phyloP scores from a whole-genome alignment of 2,797 vertebrate genomes.

The Chaenodraco wilsoni region DNA sequence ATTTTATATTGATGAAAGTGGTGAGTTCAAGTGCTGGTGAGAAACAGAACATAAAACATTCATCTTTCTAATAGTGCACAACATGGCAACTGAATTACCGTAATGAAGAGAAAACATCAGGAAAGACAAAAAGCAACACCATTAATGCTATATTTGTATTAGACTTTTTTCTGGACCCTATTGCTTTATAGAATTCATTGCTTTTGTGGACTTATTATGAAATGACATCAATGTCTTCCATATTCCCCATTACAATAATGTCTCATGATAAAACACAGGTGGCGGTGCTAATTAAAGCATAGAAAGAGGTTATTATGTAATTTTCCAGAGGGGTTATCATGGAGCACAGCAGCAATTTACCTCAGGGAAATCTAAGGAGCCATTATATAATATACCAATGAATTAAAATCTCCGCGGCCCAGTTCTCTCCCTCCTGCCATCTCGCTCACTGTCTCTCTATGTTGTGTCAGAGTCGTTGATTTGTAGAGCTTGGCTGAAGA shows the following conservation, averaged over 20 bases:
- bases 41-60: background rate
- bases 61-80: background rate
- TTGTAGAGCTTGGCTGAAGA: conserved; percentile 33
- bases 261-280: conserved; percentile 44
- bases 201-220: conserved; percentile 8
- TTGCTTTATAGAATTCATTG: conserved; percentile 9
- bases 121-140: background rate
- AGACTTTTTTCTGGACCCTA: conserved; percentile 18
- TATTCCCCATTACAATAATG: conserved; percentile 18
- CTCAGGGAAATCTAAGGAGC: conserved; percentile 35
- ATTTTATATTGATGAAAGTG: background rate
- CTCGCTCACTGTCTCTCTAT: conserved; percentile 31
- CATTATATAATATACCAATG: conserved; percentile 52
- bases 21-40: conserved; percentile 8
- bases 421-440: conserved; percentile 29
- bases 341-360: conserved; percentile 33
- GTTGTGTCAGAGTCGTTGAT: conserved; percentile 51
- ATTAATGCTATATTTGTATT: background rate
- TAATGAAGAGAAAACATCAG: background rate
- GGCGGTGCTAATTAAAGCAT: conserved; percentile 27
- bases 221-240: conserved; percentile 33
- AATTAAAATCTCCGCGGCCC: conserved; percentile 41
- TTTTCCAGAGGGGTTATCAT: conserved; percentile 42
- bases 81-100: conserved; percentile 1
- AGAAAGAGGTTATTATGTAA: conserved; percentile 38